phyloP scores from a whole-genome alignment of 2,888 invertebrate species.

The Spatulosminthurus flaviceps region DNA sequence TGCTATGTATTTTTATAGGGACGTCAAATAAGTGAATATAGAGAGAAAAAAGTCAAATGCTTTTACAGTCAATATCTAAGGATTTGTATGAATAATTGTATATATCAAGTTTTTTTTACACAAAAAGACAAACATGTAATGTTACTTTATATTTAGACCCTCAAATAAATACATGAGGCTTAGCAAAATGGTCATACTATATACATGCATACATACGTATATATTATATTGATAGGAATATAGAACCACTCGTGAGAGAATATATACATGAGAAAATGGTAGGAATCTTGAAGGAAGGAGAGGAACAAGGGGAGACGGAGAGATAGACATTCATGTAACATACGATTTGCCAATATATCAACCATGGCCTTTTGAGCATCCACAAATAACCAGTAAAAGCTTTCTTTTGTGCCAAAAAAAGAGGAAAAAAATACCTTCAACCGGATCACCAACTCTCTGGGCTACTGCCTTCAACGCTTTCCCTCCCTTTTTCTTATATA shows the following conservation, averaged over 20 bases:
- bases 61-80: too few relatives aligned
- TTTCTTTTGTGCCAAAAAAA: conserved; percentile 48
- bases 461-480: not conserved
- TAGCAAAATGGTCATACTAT: too few relatives aligned
- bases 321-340: conserved; percentile 41
- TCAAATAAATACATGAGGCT: too few relatives aligned
- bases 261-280: conserved; percentile 6
- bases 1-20: too few relatives aligned
- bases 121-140: too few relatives aligned
- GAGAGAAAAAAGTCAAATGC: too few relatives aligned
- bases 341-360: conserved; percentile 50
- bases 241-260: not conserved
- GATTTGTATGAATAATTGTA: too few relatives aligned
- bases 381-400: conserved; percentile 50
- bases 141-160: too few relatives aligned
- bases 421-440: conserved; percentile 34
- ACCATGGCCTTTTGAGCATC: conserved; percentile 47
- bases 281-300: conserved; percentile 6
- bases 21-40: too few relatives aligned
- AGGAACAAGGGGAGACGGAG: conserved; percentile 2
- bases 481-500: not conserved
- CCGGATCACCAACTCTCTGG: conserved; percentile 29
- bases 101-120: too few relatives aligned
- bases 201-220: too few relatives aligned
- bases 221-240: not conserved